Conservation (phyloP, 2,113 vertebrate genomes). For the Tupaia chinensis region DNA sequence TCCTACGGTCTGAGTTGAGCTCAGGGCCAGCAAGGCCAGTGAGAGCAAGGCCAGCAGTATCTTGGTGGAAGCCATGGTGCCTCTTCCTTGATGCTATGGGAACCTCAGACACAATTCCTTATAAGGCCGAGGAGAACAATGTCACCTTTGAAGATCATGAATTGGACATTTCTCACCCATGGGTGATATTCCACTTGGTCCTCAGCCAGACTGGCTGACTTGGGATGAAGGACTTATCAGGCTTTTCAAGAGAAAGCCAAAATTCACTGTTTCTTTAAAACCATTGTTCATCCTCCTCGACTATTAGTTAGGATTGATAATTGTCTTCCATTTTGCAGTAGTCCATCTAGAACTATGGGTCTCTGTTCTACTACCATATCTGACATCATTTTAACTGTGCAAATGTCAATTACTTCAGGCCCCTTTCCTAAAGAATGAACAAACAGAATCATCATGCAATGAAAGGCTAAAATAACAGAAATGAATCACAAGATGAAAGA, state of each 20-base stretch:
- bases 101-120: not conserved
- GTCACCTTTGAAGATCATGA: not conserved
- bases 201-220: not conserved
- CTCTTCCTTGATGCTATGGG: not conserved
- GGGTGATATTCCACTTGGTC: not conserved
- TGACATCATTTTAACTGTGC: not conserved
- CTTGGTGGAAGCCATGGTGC: conserved; percentile 47
- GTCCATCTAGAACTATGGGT: not conserved
- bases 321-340: not conserved
- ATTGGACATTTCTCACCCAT: not conserved
- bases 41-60: conserved; percentile 48
- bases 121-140: conserved; percentile 15
- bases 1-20: not conserved
- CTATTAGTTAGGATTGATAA: not conserved
- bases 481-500: conserved; percentile 1
- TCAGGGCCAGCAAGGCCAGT: conserved; percentile 26
- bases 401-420: not conserved
- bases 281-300: not conserved
- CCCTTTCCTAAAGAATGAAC: not conserved
- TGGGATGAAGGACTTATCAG: not conserved
- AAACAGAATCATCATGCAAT: not conserved
- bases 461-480: conserved; percentile 58
- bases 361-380: not conserved
- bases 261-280: not conserved
- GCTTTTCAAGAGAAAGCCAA: not conserved